A percentile compares a stretch with the other conserved stretches of the same genome.
phyloP scores from a whole-genome alignment of 1,140 invertebrate species.

The Papilio dardanus region DNA sequence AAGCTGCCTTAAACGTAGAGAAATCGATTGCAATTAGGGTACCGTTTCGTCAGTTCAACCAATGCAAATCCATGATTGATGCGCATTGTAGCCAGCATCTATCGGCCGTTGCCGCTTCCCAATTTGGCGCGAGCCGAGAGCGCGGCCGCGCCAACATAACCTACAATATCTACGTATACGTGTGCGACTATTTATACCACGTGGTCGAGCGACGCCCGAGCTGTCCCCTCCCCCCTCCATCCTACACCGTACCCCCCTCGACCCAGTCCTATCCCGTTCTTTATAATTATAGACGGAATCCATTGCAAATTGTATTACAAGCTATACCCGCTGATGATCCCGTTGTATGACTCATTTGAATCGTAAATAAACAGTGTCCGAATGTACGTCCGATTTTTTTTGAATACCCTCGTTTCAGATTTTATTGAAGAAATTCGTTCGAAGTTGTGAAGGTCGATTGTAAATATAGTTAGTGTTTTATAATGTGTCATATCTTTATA shows the following conservation, averaged over 20 bases:
- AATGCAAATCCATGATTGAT: slow-evolving; percentile 26
- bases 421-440: slow-evolving; percentile 13
- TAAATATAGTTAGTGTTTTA: not conserved
- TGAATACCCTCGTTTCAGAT: not conserved
- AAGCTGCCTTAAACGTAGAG: not conserved
- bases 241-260: slow-evolving; percentile 28
- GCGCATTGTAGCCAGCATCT: slow-evolving; percentile 39
- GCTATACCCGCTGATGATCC: slow-evolving; percentile 22
- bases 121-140: slow-evolving; percentile 64
- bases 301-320: slow-evolving; percentile 58
- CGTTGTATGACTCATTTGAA: slow-evolving; percentile 16
- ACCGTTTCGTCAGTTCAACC: slow-evolving; percentile 6
- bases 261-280: slow-evolving; percentile 51
- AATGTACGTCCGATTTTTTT: slow-evolving; percentile 8
- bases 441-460: not conserved
- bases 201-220: slow-evolving; percentile 45
- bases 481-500: not conserved
- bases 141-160: slow-evolving; percentile 41
- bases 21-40: not conserved
- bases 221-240: slow-evolving; percentile 30
- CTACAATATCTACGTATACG: slow-evolving; percentile 49
- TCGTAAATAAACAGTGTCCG: slow-evolving; percentile 25
- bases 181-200: slow-evolving; percentile 69
- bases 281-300: slow-evolving; percentile 69
- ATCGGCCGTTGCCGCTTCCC: slow-evolving; percentile 65